Conservation (phyloP, 2,888 invertebrate species). For the Hymenopus coronatus region DNA sequence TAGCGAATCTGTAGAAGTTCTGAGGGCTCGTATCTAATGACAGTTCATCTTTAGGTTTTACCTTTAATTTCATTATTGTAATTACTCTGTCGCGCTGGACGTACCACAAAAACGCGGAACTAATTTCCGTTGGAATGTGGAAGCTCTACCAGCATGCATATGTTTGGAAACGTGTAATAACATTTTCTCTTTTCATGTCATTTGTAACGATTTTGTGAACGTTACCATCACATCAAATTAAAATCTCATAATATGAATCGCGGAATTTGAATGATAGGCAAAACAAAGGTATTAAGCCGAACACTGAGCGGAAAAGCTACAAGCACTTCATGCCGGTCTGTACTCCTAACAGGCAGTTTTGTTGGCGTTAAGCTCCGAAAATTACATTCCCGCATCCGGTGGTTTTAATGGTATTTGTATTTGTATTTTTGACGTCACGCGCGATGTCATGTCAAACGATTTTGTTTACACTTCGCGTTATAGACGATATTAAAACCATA, state of each 20-base stretch:
- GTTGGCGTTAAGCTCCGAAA: background rate
- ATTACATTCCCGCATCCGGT: background rate
- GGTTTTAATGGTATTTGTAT: background rate
- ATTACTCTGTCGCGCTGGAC: too few species aligned
- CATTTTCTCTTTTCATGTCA: background rate
- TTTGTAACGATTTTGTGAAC: background rate
- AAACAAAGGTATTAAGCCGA: background rate
- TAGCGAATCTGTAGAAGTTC: too few species aligned
- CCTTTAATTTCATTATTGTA: too few species aligned
- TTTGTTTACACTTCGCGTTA: background rate
- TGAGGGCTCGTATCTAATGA: too few species aligned
- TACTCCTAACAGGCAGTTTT: background rate
- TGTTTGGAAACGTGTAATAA: background rate
- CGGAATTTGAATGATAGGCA: background rate
- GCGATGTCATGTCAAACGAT: background rate
- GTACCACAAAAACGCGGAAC: too few species aligned
- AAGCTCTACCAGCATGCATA: too few species aligned
- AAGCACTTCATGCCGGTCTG: background rate
- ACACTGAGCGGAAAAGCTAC: background rate
- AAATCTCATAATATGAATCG: background rate
- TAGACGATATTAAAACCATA: background rate
- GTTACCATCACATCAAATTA: background rate
- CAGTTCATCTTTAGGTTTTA: too few species aligned
- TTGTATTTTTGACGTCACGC: background rate
- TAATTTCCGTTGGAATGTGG: too few species aligned